Base-by-base conservation (phyloP, 2,888 invertebrate genomes). In the Andrena flavipes region DNA sequence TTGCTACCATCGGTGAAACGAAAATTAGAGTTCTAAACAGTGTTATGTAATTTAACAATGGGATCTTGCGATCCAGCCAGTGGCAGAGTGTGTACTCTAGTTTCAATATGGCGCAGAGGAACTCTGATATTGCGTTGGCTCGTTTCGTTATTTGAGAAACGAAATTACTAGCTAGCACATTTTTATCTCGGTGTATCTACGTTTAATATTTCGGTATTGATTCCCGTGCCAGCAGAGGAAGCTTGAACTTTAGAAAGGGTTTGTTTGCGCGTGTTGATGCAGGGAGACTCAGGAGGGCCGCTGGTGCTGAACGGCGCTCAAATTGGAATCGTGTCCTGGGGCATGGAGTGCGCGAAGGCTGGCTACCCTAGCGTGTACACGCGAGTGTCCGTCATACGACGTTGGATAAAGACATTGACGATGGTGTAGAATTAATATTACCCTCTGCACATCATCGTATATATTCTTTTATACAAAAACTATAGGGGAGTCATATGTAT, bases 241-340 rank as follows among this genome's bases (percentile, higher is more conserved):
- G 26, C 8, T 59, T 59, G 30, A 3, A 60, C 16, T 60, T 30
- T 7, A 60, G n/a, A 60, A 60, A 60, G n/a, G 29, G 30, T 30
- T 60, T 26, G 42, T 60, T 60, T 30, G 16, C 30, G 13, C 5
- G 26, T n/a, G 60, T 93, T 91, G 91, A 92, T 93, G 16, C 94
- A 95, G 91, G 95, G 95, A 0, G 95, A 95, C 87, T 95, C 95
- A 2, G 95, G 95, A 0, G 95, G 95, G 2, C 95, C 95, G 8
- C 88, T 95, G 29, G 95, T 95, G 16, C 92, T 93, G 30, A 86
- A 94, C 30, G 92, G 92, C 26, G 88, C 91, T 51, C 88, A 95
- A n/a, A 88, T 95, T 10, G 95, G 95, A n/a, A 93, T 95, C 29
- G 95, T 95, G 0, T 95, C 95, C 5, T 95, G 95, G 94, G 95